Evolutionary conservation across 2,888 invertebrate genomes (phyloP).

Genomic region (Cheilosia scutellata): DNA sequence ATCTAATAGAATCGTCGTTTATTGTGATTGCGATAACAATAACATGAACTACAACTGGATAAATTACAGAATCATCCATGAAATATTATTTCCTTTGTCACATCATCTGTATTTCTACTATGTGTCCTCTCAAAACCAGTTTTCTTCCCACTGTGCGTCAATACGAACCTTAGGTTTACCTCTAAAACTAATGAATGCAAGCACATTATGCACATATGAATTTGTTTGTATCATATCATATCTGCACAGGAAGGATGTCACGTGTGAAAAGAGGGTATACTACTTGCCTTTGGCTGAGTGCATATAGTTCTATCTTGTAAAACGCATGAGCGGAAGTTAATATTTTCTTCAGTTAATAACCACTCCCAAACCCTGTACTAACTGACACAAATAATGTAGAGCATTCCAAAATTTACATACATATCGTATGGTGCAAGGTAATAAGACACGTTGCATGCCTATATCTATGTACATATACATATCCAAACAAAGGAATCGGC

Average conservation of each 20-base stretch:
- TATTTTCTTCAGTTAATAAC: slow-evolving; percentile 26
- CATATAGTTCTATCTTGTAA: slow-evolving; percentile 1
- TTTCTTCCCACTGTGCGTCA: neutral
- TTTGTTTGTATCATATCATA: neutral
- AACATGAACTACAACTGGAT: too few relatives aligned
- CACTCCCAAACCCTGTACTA: neutral
- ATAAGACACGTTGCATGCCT: neutral
- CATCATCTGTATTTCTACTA: too few relatives aligned
- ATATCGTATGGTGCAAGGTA: neutral
- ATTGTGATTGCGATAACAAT: too few relatives aligned
- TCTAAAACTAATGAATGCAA: neutral
- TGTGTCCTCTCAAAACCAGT: too few relatives aligned
- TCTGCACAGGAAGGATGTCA: neutral
- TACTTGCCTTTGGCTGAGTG: neutral
- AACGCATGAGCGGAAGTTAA: slow-evolving; percentile 34
- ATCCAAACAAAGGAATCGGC: slow-evolving; percentile 14
- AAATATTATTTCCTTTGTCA: too few relatives aligned
- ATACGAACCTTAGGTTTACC: neutral
- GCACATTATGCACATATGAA: too few relatives aligned
- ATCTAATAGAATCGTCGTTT: too few relatives aligned
- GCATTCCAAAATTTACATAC: neutral
- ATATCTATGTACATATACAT: neutral
- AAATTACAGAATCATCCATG: too few relatives aligned
- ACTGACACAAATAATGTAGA: slow-evolving; percentile 15
- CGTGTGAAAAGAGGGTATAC: neutral